Percentiles rank a stretch among this genome's conserved stretches.
These are phyloP conservation scores for Muscicapa striata DNA, from an alignment of 2,797 vertebrate genomes.

Conservation along the genomic window DNA sequence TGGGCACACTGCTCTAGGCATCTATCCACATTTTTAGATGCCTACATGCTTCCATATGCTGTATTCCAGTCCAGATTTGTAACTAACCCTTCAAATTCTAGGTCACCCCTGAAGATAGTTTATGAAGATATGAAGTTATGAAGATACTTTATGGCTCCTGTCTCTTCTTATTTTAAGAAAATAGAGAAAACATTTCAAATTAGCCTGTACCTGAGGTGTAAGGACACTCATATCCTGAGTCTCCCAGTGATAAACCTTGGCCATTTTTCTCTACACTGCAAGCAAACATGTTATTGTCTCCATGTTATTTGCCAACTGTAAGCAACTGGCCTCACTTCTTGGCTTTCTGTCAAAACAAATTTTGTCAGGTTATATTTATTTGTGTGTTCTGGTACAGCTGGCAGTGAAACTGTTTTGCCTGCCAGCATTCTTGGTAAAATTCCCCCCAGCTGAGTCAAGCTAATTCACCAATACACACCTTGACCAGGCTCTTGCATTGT, in stretches of 20 bases:
- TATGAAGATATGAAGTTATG: background rate
- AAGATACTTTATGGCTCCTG: background rate
- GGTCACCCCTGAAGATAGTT: background rate
- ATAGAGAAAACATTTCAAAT: background rate
- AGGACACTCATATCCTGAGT: background rate
- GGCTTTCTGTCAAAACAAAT: constrained; percentile 31
- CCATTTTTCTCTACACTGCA: background rate
- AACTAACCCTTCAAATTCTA: background rate
- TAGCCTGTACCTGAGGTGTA: background rate
- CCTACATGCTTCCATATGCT: background rate
- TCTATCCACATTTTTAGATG: background rate
- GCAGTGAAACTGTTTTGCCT: background rate
- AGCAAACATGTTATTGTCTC: constrained; percentile 2
- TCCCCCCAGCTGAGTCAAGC: background rate
- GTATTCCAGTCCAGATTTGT: background rate
- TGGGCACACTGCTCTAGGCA: background rate
- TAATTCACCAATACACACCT: background rate
- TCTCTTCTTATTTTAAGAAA: background rate
- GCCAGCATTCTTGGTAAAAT: background rate
- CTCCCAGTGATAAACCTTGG: background rate
- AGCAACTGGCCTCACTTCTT: constrained; percentile 2
- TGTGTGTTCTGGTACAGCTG: constrained; percentile 14
- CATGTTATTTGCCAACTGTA: background rate
- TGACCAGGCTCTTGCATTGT: background rate
- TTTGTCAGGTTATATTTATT: constrained; percentile 15